Evolutionary conservation across 2,888 invertebrate genomes (phyloP), one percentile per base, ranked within the genome.

Genomic region (Lasioglossum pauxillum): DNA sequence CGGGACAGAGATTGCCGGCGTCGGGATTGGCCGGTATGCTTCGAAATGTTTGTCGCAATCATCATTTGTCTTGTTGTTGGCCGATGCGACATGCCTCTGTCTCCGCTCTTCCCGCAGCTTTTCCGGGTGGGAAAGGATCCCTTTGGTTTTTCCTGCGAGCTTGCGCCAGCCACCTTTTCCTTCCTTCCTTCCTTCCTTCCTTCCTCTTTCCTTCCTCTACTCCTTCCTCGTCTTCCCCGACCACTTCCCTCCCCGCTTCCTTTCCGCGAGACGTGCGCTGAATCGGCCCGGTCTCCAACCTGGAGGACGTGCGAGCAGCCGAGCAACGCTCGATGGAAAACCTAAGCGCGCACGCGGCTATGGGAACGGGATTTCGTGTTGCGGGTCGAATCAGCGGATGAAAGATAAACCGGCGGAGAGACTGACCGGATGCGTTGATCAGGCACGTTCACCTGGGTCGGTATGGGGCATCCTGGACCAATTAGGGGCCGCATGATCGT

Each of bases 31-130:
- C 75, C 49, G 69, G 67, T 76, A 73, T 75, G 78, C 74, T 73
- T 79, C 75, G 72, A 87, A 84, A 88, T 88, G 88, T 86, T 88
- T 88, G 87, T 87, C 83, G 88, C 84, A 88, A 88, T 88, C 86
- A 88, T 88, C 88, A 88, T 88, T 88, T 86, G 88, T 88, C 88
- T 88, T 88, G 82, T 82, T 79, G 80, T 46, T 81, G 80, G 75
- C 81, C 88, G 78, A 88, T 83, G 73, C 82, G 78, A 57, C 76
- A 60, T 46, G 27, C 69, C 5, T 57, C 73, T 31, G 41, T 80
- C 75, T 49, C 60, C 41, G 41, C 44, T 46, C 53, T 19, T n/a
- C 73, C 31, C 53, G n/a, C n/a, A 27, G 19, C 5, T 31, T 67
- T 53, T 80, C 64, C 72, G 49, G 53, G 23, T 8, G 23, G 2